Evolutionary conservation across 2,888 invertebrate genomes (phyloP), one percentile per base, ranked within the genome.

Genomic region (Andricus curvator): DNA sequence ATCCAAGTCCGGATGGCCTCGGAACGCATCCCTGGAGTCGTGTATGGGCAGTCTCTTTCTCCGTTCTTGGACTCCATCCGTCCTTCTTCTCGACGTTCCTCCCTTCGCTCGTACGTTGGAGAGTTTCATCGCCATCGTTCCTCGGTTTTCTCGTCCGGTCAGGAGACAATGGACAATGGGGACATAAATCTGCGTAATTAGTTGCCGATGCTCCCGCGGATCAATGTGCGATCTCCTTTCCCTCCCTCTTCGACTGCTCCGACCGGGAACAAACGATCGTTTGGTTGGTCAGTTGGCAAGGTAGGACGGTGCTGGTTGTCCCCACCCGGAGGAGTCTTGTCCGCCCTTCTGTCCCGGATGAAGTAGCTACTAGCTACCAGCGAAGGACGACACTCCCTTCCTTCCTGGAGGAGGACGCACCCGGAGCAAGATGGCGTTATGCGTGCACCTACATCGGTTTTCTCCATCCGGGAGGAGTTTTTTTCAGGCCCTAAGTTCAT

Each of bases 161-260:
- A 94, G 94, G 92, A 95, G 95, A 96, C 96, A 96, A 96, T 96
- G 96, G 95, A 97, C 97, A 97, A 97, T 97, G 96, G 96, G 94
- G 94, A 96, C 96, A 97, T 97, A 97, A 97, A 97, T 97, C 97
- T 96, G 96, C 96, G 97, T 97, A 97, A 97, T 97, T 97, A 97
- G 97, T 96, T 96, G 95, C 95, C 94, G 94, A 94, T 94, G 94
- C 93, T 91, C 93, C 88, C 88, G 90, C 90, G 92, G 92, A 92
- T 92, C 92, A 90, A 92, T 91, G 92, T 90, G 92, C 92, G 92
- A 92, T 92, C 92, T 92, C 90, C 89, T 92, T 92, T 89, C 89
- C 85, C 85, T 83, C 85, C 81, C 81, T 77, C 81, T 78, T 82
- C 78, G 83, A 81, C 85, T 84, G 84, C 82, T 84, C 84, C 84